A percentile compares a stretch with the other conserved stretches of the same genome.
Evolutionary conservation across 2,888 invertebrate species (phyloP).

Genomic region (Hirtodrosophila histrioides): DNA sequence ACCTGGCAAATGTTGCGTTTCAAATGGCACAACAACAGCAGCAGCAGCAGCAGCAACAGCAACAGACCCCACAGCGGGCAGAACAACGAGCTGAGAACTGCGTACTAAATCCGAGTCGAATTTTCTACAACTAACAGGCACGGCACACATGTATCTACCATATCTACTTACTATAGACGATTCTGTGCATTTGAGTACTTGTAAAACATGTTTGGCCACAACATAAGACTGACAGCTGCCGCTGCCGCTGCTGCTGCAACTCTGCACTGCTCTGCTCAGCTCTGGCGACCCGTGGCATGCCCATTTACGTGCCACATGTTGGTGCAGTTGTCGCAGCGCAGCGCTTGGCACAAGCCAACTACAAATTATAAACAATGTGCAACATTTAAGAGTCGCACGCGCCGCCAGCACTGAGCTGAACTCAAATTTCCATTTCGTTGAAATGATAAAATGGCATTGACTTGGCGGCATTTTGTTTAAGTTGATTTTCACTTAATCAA

Average conservation of each 20-base stretch:
- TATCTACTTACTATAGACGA: conserved; percentile 8
- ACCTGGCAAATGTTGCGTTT: conserved; percentile 52
- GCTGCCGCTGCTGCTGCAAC: conserved; percentile 21
- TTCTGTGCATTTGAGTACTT: conserved; percentile 10
- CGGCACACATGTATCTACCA: conserved; percentile 38
- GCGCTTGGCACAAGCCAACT: conserved; percentile 49
- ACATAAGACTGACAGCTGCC: conserved; percentile 69
- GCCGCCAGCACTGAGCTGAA: conserved; percentile 13
- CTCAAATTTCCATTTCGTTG: conserved; percentile 61
- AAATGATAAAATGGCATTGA: conserved; percentile 52
- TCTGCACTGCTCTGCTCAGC: background rate
- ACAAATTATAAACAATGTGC: conserved; percentile 55
- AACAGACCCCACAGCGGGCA: conserved; percentile 27
- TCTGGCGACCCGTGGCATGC: conserved; percentile 55
- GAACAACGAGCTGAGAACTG: background rate
- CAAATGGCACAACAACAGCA: conserved; percentile 8
- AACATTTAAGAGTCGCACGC: conserved; percentile 11
- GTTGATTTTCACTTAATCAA: conserved; percentile 67
- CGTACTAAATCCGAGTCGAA: conserved; percentile 10
- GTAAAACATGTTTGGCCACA: conserved; percentile 67
- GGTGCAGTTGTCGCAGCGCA: conserved; percentile 11
- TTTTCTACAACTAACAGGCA: conserved; percentile 37
- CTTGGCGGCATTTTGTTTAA: conserved; percentile 24
- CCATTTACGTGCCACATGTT: conserved; percentile 75
- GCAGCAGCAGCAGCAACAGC: too few species aligned